These are phyloP conservation scores for Crocidura indochinensis DNA, from an alignment of 2,797 vertebrate genomes.

Conservation along the genomic window DNA sequence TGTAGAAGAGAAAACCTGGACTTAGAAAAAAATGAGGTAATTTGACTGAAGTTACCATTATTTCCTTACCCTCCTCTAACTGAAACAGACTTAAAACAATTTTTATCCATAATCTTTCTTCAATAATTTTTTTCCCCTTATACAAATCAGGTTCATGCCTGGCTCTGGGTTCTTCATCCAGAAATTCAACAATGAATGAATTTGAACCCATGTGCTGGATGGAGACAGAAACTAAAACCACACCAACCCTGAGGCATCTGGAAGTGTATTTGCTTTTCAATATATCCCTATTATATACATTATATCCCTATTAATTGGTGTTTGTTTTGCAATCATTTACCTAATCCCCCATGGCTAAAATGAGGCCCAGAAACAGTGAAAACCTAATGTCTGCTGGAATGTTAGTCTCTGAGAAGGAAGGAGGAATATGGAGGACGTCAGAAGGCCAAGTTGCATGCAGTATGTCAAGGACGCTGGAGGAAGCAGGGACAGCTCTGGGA, in stretches of 20 bases:
- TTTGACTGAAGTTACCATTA: constrained; percentile 10
- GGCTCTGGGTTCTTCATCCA: background rate
- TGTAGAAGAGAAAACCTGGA: constrained; percentile 1
- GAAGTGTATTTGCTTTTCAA: constrained; percentile 69
- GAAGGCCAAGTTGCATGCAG: constrained; percentile 53
- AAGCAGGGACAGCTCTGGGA: background rate
- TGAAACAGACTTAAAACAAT: constrained; percentile 20
- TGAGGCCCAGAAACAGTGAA: constrained; percentile 66
- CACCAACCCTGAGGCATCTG: constrained; percentile 31
- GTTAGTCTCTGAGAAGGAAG: constrained; percentile 16
- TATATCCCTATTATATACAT: constrained; percentile 65
- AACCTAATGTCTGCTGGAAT: constrained; percentile 31
- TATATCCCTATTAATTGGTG: constrained; percentile 62
- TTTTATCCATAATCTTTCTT: background rate
- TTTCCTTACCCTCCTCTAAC: constrained; percentile 28
- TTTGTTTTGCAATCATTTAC: constrained; percentile 64
- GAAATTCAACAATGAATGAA: background rate
- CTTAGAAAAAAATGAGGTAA: constrained; percentile 39
- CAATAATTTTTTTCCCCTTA: background rate
- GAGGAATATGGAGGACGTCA: constrained; percentile 46
- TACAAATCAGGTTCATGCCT: background rate
- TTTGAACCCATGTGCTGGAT: background rate
- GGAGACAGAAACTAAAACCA: constrained; percentile 31
- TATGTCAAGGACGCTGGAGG: background rate
- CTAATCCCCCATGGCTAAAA: constrained; percentile 71